Conservation (phyloP, 2,113 vertebrate genomes). For the Lipophrys pholis region DNA sequence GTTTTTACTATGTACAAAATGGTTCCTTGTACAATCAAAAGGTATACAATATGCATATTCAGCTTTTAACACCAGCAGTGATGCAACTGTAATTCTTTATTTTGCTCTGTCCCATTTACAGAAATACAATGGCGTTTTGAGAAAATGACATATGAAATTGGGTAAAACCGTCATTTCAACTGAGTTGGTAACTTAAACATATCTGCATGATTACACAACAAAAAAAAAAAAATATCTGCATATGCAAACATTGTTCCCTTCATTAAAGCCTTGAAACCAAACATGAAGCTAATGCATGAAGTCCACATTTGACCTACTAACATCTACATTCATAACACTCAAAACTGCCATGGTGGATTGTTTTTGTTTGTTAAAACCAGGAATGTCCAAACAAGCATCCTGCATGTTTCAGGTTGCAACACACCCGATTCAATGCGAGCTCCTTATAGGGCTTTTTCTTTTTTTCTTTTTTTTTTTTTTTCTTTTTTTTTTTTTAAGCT, state of each 20-base stretch:
- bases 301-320: conserved; percentile 83
- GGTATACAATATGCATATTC: conserved; percentile 72
- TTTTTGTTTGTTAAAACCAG: conserved; percentile 2
- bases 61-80: conserved; percentile 75
- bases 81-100: conserved; percentile 79
- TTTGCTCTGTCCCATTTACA: conserved; percentile 80
- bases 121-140: conserved; percentile 72
- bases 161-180: conserved; percentile 72
- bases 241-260: conserved; percentile 88
- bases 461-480: too few relatives aligned
- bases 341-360: conserved; percentile 48
- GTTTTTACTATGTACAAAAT: conserved; percentile 69
- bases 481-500: too few relatives aligned
- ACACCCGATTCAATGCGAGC: too few relatives aligned
- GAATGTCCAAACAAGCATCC: too few relatives aligned
- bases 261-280: conserved; percentile 88
- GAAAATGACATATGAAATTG: conserved; percentile 75
- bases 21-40: conserved; percentile 56
- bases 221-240: conserved; percentile 67
- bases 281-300: conserved; percentile 73
- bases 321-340: conserved; percentile 75
- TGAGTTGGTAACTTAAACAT: conserved; percentile 77
- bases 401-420: too few relatives aligned
- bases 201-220: conserved; percentile 77
- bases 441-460: too few relatives aligned